phyloP scores from a whole-genome alignment of 2,888 invertebrate genomes.

The Agonopterix arenella region DNA sequence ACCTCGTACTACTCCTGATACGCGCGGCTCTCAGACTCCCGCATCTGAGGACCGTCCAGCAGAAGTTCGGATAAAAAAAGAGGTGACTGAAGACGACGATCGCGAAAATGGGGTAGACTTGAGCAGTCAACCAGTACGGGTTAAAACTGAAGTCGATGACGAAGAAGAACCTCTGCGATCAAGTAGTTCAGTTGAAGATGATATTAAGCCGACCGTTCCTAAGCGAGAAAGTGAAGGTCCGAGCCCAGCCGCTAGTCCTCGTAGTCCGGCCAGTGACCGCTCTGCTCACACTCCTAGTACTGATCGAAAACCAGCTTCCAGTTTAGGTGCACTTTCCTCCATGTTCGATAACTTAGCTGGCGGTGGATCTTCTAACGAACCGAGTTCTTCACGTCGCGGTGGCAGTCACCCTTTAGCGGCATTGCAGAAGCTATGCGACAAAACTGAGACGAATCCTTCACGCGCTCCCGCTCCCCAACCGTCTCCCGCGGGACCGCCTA shows the following conservation, averaged over 20 bases:
- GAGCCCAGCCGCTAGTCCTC: constrained; percentile 78
- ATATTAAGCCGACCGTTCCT: constrained; percentile 49
- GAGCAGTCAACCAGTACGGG: constrained; percentile 67
- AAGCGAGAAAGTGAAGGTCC: constrained; percentile 76
- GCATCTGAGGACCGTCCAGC: constrained; percentile 78
- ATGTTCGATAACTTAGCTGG: constrained; percentile 93
- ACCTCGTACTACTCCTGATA: constrained; percentile 83
- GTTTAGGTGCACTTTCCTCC: constrained; percentile 89
- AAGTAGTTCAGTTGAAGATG: constrained; percentile 52
- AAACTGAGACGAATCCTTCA: constrained; percentile 88
- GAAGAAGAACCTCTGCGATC: constrained; percentile 74
- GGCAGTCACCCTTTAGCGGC: constrained; percentile 95
- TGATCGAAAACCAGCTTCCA: constrained; percentile 79
- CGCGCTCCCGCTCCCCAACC: constrained; percentile 70
- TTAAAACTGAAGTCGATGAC: constrained; percentile 81
- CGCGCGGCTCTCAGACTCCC: constrained; percentile 77
- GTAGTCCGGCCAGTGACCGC: constrained; percentile 87
- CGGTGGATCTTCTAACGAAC: constrained; percentile 55
- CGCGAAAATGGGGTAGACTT: constrained; percentile 67
- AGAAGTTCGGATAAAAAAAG: constrained; percentile 77
- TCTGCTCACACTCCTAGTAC: constrained; percentile 84
- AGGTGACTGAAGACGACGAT: constrained; percentile 70
- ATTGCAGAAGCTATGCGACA: constrained; percentile 96
- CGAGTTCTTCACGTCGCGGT: constrained; percentile 79
- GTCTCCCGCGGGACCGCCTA: constrained; percentile 84